phyloP scores from a whole-genome alignment of 2,888 invertebrate species.

The Troides oblongomaculatus region DNA sequence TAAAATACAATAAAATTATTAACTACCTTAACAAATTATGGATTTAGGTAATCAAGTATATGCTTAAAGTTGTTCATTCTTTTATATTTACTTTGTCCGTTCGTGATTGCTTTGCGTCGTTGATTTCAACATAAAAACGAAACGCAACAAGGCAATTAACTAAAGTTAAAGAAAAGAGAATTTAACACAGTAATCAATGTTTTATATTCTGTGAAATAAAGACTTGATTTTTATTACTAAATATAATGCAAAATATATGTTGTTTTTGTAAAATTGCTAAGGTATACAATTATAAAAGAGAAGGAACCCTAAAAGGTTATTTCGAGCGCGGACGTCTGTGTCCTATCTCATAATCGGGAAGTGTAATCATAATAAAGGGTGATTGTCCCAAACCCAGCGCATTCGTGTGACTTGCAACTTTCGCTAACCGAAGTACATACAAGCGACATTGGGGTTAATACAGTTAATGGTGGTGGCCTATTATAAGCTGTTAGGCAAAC shows the following conservation, averaged over 20 bases:
- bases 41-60: neutral
- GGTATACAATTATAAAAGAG: neutral
- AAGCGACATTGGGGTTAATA: conserved; percentile 71
- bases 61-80: neutral
- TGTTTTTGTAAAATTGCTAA: neutral
- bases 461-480: conserved; percentile 72
- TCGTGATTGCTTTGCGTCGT: neutral
- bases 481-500: conserved; percentile 74
- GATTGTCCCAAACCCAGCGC: conserved; percentile 41
- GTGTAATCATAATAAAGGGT: conserved; percentile 42
- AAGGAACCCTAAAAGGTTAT: conserved; percentile 38
- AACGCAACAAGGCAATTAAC: neutral
- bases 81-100: neutral
- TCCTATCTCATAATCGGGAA: conserved; percentile 51
- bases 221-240: neutral
- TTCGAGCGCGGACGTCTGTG: conserved; percentile 46
- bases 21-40: neutral
- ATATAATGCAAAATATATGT: neutral
- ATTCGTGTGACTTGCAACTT: conserved; percentile 66
- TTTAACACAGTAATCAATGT: neutral
- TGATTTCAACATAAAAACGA: neutral
- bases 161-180: neutral
- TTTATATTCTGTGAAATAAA: neutral
- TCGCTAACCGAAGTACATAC: conserved; percentile 56
- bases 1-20: neutral